Base-by-base conservation (phyloP, 1,140 invertebrate genomes). In the Chlorops oryzae region DNA sequence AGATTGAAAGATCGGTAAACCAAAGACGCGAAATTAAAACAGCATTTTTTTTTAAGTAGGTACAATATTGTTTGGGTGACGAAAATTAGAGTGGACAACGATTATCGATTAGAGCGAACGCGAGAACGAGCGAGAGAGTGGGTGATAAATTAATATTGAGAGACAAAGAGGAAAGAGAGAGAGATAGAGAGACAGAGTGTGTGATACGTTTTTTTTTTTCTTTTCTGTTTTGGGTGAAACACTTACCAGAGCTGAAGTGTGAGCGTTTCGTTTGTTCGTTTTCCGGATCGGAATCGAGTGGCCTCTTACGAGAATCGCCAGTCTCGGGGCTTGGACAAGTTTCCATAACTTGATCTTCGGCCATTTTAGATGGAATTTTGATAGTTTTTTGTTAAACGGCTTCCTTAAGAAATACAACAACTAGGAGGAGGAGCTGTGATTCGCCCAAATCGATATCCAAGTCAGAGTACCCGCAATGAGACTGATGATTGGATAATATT, bases 231-330 rank as follows among this genome's bases (percentile, higher is more conserved):
- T 42, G 42, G 56, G 39, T 62, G 52, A 53, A 54, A 52, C 27
- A 72, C 73, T 78, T 80, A 90, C 87, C 86, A 86, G 83, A 81
- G 70, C 84, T 87, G 75, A 87, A 88, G 74, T 90, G 87, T 61
- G 87, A 90, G 74, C 86, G 81, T 78, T 90, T 90, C 56, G 85
- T 86, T 65, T 85, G 81, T 65, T 85, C 86, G 78, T 87, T 87
- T 76, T 90, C 87, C 67, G 79, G 78, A 76, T 89, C 87, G 64
- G 81, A 82, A 77, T 90, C 87, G 63, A 88, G 79, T 59, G 87
- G 87, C 72, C 87, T 81, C 80, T 89, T 90, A 74, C 87, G 80
- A 65, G 83, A 84, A 74, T 85, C 83, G 61, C 81, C 78, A 65
- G 83, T 84, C 76, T 85, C 83, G 72, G 83, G 82, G 73, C 83